phyloP scores from a whole-genome alignment of 2,888 invertebrate genomes.

The Synergus itoensis region DNA sequence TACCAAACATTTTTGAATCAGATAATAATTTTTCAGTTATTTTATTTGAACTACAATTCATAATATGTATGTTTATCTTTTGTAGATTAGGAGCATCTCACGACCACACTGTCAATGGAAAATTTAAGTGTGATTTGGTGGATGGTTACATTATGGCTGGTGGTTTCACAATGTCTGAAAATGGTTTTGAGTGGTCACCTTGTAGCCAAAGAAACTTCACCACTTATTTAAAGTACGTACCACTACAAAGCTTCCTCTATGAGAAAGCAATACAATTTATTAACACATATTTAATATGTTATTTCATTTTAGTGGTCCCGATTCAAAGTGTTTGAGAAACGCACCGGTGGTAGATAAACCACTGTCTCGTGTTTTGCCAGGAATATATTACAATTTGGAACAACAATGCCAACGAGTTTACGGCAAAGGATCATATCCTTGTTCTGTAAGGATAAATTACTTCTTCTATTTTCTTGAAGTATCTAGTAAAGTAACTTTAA shows the following conservation, averaged over 20 bases:
- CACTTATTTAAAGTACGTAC: constrained; percentile 64
- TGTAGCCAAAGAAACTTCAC: constrained; percentile 61
- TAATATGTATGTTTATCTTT: background rate
- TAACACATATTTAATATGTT: constrained; percentile 17
- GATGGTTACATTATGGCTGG: constrained; percentile 68
- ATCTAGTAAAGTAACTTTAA: too few relatives aligned
- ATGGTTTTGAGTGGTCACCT: constrained; percentile 68
- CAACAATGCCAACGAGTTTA: constrained; percentile 92
- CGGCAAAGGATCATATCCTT: constrained; percentile 87
- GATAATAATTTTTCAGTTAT: background rate
- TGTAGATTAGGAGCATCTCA: constrained; percentile 68
- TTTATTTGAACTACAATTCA: background rate
- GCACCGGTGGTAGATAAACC: constrained; percentile 91
- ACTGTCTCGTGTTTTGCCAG: constrained; percentile 90
- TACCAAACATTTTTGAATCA: constrained; percentile 13
- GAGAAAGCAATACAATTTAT: too few relatives aligned
- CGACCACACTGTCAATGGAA: constrained; percentile 55
- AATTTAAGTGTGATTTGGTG: background rate
- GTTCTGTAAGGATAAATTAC: constrained; percentile 80
- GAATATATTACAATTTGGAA: constrained; percentile 90
- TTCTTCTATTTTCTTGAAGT: background rate
- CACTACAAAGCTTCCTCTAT: too few relatives aligned
- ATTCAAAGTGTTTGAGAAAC: constrained; percentile 91
- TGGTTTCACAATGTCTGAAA: constrained; percentile 55
- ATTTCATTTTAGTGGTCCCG: constrained; percentile 51